Base-by-base conservation (phyloP, 2,113 vertebrate genomes). In the Halichoeres trimaculatus region DNA sequence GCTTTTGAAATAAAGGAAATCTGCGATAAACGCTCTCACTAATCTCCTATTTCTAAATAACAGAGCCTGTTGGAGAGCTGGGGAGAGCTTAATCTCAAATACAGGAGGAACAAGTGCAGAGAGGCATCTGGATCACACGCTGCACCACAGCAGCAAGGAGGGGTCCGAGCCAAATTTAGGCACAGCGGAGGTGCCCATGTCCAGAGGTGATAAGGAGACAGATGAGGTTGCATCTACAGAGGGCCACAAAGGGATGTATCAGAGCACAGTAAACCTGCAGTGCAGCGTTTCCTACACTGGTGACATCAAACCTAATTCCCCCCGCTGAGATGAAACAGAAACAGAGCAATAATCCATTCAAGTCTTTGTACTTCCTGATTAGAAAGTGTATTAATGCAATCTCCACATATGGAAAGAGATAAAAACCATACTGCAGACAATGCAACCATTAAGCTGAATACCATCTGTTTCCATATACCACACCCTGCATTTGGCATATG, bases 11-110 rank as follows among this genome's bases (percentile, higher is more conserved):
- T 66, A 45, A 20, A 58, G 38, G 26, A 85, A 89, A 88, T 87
- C 66, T 72, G 80, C 36, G 64, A 80, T 71, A 70, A 76, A 89
- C 47, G 67, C 72, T 70, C 55, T 11, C 24, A 60, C 74, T 91
- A 91, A 92, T 91, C 85, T 83, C 68, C 75, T 47, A 67, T 87
- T 86, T 84, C 83, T 83, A 86, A 89, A 90, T 85, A 88, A 87
- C 78, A 85, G 79, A 89, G 59, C 72, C 77, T 5, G 43, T 34
- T 34, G 45, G 63, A 88, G 80, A 76, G 61, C 80, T 54, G 48
- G 59, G 20, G 73, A 62, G 68, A 63, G 71, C 47, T 63, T 85
- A 89, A 85, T 89, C 68, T 80, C 57, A 74, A 80, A 87, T 34
- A 78, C 75, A 82, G 73, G 63, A 78, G 30, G 53, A 83, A 80